Base-by-base conservation (phyloP, 2,888 invertebrate genomes). In the Scaptomyza flava region DNA sequence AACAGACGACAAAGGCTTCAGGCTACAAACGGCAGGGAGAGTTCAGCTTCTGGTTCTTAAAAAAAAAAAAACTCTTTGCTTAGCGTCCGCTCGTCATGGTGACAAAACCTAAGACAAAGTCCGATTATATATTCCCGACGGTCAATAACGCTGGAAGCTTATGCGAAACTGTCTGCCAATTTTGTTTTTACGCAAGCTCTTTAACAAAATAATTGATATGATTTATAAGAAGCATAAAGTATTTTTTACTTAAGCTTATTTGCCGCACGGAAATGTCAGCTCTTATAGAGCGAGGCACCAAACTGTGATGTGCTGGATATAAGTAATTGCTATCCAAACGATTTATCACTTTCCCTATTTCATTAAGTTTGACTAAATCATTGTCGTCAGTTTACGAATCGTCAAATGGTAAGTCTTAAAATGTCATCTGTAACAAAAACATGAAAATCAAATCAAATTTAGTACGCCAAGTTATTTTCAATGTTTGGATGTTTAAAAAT, bases 1-100 rank as follows among this genome's bases (percentile, higher is more conserved):
- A 51, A 51, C 51, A 51, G 23, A 51, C 23, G 36, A 48, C 9
- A 56, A 56, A 50, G 23, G 34, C 14, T n/a, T 11, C 36, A 50
- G 23, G 34, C 11, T 14, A 27, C 23, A 7, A 20, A 11, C 11
- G 20, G 12, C 8, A 5, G n/a, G 11, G 3, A 3, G 5, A 11
- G 8, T 46, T 11, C 14, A 31, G 23, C n/a, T 34, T n/a, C 33
- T 46, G 23, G 33, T 47, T 23, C 14, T 14, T 4, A 7, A 23
- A 23, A 23, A 7, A 23, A 23, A 23, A 23, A 11, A 36, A 23
- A 50, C 34, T 23, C 50, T 34, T 9, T 50, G 33, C 17, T 8
- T 6, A 50, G 6, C 36, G 27, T 51, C 11, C 36, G 14, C 36
- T 36, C 11, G 50, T 36, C 50, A 50, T 50, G 50, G 50, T 50